Conservation (phyloP, 2,113 vertebrate species). For the Scomber scombrus region DNA sequence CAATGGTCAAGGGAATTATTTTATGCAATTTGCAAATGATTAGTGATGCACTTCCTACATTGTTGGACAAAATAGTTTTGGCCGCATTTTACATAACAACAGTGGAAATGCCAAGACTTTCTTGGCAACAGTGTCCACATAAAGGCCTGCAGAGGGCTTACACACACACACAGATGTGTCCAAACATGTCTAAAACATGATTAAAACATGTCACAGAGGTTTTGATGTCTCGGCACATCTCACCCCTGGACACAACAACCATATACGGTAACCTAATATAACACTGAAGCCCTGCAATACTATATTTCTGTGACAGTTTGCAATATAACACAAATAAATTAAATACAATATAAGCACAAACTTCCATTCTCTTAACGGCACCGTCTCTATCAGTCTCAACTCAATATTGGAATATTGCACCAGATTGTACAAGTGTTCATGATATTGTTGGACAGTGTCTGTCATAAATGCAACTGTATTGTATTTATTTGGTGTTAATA, state of each 20-base stretch:
- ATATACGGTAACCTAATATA: not conserved
- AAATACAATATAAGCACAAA: not conserved
- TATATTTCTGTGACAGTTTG: no score
- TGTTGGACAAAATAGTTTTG: constrained; percentile 74
- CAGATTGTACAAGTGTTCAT: not conserved
- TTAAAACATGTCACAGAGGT: constrained; percentile 7
- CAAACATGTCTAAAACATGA: constrained; percentile 6
- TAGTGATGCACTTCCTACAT: constrained; percentile 66
- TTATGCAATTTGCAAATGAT: constrained; percentile 74
- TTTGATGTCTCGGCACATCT: not conserved
- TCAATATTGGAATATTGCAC: constrained; percentile 2
- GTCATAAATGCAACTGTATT: not conserved
- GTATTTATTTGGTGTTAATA: not conserved
- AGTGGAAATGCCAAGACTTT: constrained; percentile 61
- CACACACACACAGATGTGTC: not conserved
- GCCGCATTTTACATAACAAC: constrained; percentile 68
- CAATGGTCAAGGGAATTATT: constrained; percentile 68
- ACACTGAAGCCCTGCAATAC: not conserved
- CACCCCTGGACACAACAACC: not conserved
- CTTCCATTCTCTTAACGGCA: not conserved
- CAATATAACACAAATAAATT: not conserved
- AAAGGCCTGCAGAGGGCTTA: not conserved
- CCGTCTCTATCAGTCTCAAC: not conserved
- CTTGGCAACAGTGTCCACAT: constrained; percentile 42
- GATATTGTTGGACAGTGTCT: constrained; percentile 5